Evolutionary conservation across 2,113 vertebrate genomes (phyloP).

Genomic region (Callipepla californica): DNA sequence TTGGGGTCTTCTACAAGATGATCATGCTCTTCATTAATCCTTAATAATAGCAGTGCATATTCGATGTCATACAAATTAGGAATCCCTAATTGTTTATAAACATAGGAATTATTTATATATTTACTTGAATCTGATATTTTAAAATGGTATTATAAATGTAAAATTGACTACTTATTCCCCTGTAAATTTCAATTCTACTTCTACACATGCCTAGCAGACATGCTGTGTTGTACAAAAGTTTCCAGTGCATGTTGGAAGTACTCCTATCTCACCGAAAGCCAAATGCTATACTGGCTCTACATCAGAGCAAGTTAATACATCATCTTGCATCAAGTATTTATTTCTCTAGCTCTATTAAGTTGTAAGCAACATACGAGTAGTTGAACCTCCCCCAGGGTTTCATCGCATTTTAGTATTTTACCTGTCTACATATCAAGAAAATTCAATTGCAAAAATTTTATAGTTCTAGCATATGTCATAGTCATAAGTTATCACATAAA

Average conservation of each 20-base stretch:
- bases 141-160: background rate
- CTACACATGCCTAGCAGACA: background rate
- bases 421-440: conserved; percentile 60
- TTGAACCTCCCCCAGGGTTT: conserved; percentile 50
- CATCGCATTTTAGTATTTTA: conserved; percentile 21
- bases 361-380: conserved; percentile 33
- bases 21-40: conserved; percentile 39
- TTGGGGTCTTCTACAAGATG: conserved; percentile 48
- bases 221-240: background rate
- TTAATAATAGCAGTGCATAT: conserved; percentile 1
- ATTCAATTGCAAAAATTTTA: conserved; percentile 67
- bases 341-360: conserved; percentile 20
- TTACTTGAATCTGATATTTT: background rate
- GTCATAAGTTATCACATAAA: conserved; percentile 71
- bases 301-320: conserved; percentile 7
- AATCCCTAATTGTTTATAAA: conserved; percentile 23
- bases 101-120: background rate
- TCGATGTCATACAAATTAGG: conserved; percentile 7
- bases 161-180: background rate
- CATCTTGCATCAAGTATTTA: conserved; percentile 26
- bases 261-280: background rate
- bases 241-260: background rate
- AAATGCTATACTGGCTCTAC: conserved; percentile 26
- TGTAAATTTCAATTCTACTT: background rate
- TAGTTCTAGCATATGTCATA: conserved; percentile 62